Base-by-base conservation (phyloP, 2,888 invertebrate genomes). In the Tinea trinotella region DNA sequence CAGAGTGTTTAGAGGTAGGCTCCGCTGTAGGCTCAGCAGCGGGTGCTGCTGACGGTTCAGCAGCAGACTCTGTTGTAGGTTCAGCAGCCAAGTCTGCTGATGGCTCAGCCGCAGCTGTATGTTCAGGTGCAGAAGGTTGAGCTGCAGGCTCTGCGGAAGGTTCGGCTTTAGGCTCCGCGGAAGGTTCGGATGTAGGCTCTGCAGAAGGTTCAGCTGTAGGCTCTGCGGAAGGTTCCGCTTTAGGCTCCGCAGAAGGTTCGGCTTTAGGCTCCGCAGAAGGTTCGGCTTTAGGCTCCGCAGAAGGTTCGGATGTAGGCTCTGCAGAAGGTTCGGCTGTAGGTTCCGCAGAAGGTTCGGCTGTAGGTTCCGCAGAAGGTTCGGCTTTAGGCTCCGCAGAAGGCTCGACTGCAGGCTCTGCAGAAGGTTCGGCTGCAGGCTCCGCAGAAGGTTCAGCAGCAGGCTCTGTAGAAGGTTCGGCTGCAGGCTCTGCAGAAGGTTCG, bases 221-320 rank as follows among this genome's bases (percentile, higher is more conserved):
- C n/a, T n/a, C n/a, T n/a, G n/a, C n/a, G n/a, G n/a, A n/a, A n/a
- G n/a, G n/a, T n/a, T n/a, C n/a, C n/a, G n/a, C n/a, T n/a, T n/a
- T n/a, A n/a, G n/a, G n/a, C n/a, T n/a, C n/a, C n/a, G n/a, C n/a
- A n/a, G n/a, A n/a, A n/a, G n/a, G n/a, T 34, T 54, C 61, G 13
- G 67, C 60, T 56, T 64, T n/a, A 2, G 53, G 35, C n/a, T 53
- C 53, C 12, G 24, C 22, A 12, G 13, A 12, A 24, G 35, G 9
- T 10, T 64, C 57, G 4, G 70, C 62, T 59, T 66, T 66, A 2
- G 64, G 57, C 44, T 62, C 61, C 18, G 65, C 62, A 55, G 63
- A 63, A 3, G 76, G 69, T 60, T 76, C 70, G 1, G 71, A 54
- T 34, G 60, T 57, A n/a, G 72, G 63, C 59, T 53, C 44, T n/a